phyloP scores from a whole-genome alignment of 2,888 invertebrate species.

The Anaspis maculata region DNA sequence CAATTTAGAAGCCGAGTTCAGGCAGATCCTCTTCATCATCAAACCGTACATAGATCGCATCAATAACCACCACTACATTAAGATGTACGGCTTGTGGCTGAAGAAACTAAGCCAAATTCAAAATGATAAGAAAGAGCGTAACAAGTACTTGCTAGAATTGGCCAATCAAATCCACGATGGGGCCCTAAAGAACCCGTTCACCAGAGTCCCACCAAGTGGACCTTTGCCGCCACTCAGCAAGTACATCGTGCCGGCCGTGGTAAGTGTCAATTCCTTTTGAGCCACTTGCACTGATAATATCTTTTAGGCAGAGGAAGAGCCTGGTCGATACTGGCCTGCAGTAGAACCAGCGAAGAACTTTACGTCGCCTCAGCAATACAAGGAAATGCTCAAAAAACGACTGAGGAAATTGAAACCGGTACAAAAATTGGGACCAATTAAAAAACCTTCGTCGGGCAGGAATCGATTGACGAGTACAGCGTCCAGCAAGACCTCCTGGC shows the following conservation, averaged over 20 bases:
- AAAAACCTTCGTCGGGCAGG: too few relatives aligned
- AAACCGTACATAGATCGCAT: slow-evolving; percentile 6
- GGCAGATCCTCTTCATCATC: slow-evolving; percentile 7
- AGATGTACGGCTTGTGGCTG: slow-evolving; percentile 7
- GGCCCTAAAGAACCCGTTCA: slow-evolving; percentile 4
- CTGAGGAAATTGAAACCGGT: too few relatives aligned
- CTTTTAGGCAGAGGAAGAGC: too few relatives aligned
- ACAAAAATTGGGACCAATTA: too few relatives aligned
- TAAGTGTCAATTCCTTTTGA: background rate
- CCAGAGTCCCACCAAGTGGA: slow-evolving; percentile 2
- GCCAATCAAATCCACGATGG: slow-evolving; percentile 11
- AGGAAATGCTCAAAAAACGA: too few relatives aligned
- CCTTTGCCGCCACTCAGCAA: slow-evolving; percentile 2
- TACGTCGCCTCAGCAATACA: too few relatives aligned
- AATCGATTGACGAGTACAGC: too few relatives aligned
- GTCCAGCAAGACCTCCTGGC: too few relatives aligned
- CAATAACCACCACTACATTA: slow-evolving; percentile 3
- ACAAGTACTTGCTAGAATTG: slow-evolving; percentile 6
- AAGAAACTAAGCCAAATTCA: slow-evolving; percentile 5
- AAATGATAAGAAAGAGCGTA: slow-evolving; percentile 2
- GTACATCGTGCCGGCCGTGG: background rate
- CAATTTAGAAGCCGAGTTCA: slow-evolving; percentile 6
- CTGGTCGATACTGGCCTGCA: too few relatives aligned
- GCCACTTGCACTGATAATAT: too few relatives aligned
- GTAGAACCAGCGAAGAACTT: too few relatives aligned